A percentile compares a stretch with the other conserved stretches of the same genome.
Evolutionary conservation across 2,797 vertebrate genomes (phyloP).

Genomic region (Parauchenoglanis punctatus): DNA sequence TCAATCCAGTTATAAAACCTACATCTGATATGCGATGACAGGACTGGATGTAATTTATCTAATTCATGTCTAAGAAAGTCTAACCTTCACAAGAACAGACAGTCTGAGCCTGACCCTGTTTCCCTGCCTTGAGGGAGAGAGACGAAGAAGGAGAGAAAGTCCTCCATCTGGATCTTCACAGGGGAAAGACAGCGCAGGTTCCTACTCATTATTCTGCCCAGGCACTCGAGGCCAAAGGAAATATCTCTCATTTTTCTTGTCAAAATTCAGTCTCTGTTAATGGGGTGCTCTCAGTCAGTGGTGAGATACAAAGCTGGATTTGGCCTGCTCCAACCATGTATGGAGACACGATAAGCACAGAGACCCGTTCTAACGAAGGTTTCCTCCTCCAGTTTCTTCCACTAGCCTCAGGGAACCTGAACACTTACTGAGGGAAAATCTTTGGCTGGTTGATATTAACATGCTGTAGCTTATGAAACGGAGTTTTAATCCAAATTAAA

Average conservation of each 20-base stretch:
- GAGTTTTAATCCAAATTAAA: background rate
- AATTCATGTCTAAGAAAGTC: conserved; percentile 51
- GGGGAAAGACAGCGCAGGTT: conserved; percentile 62
- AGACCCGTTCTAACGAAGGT: conserved; percentile 33
- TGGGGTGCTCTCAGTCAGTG: conserved; percentile 70
- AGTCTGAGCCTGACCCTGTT: conserved; percentile 64
- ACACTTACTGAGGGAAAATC: conserved; percentile 33
- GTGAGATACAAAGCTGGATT: conserved; percentile 63
- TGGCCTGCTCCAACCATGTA: conserved; percentile 54
- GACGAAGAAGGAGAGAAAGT: conserved; percentile 44
- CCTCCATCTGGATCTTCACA: conserved; percentile 65
- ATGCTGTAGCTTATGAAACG: background rate
- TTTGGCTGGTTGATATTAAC: background rate
- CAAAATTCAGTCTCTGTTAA: conserved; percentile 73
- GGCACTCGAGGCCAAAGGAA: conserved; percentile 75
- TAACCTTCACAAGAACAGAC: conserved; percentile 54
- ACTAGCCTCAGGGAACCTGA: conserved; percentile 53
- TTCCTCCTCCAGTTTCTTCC: conserved; percentile 41
- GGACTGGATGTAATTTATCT: conserved; percentile 46
- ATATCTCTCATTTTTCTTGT: conserved; percentile 81
- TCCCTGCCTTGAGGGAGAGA: conserved; percentile 53
- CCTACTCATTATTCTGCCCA: conserved; percentile 79
- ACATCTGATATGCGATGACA: conserved; percentile 55
- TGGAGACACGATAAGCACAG: conserved; percentile 53
- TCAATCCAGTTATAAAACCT: conserved; percentile 31